Base-by-base conservation (phyloP, 2,113 vertebrate genomes). In the Excalfactoria chinensis region DNA sequence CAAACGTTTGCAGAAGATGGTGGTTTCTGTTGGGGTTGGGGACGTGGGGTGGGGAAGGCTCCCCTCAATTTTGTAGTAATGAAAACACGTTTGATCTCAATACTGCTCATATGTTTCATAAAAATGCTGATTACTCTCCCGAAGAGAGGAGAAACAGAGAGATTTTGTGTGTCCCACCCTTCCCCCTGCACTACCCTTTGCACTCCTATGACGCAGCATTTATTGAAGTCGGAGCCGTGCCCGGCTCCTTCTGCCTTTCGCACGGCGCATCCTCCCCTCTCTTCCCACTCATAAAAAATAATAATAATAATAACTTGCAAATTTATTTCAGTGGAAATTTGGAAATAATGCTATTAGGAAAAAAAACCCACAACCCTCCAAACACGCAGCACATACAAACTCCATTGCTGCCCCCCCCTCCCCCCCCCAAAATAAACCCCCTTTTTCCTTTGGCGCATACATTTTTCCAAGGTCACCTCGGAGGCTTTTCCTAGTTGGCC, bases 401-500 rank as follows among this genome's bases (percentile, higher is more conserved):
- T 86, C 73, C 67, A 89, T 41, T 15, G 13, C 48, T 82, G 7
- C 40, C 18, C 28, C 46, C 37, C n/a, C 18, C 41, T 44, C 72
- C 44, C 18, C 18, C 46, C 32, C 43, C 15, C 35, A 70, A 51
- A 14, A 51, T 72, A 89, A 87, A 63, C 15, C 13, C 13, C 41
- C 70, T 93, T 97, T 96, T 97, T 93, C 96, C 95, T 96, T 96
- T 88, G 72, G 91, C 92, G 84, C 88, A 90, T 78, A 88, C 92
- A 93, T 96, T 97, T 97, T 97, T 97, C 96, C 96, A 97, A 95
- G 97, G 95, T 97, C 97, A 97, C 49, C 95, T 94, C 88, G 0
- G 96, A 97, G 96, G 88, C 91, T 96, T 97, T 97, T 98, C 96
- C 97, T 96, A 93, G 95, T 95, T 96, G 96, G 94, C 97, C 93